Evolutionary conservation across 2,113 vertebrate genomes (phyloP).

Genomic region (Sisor rabdophorus): DNA sequence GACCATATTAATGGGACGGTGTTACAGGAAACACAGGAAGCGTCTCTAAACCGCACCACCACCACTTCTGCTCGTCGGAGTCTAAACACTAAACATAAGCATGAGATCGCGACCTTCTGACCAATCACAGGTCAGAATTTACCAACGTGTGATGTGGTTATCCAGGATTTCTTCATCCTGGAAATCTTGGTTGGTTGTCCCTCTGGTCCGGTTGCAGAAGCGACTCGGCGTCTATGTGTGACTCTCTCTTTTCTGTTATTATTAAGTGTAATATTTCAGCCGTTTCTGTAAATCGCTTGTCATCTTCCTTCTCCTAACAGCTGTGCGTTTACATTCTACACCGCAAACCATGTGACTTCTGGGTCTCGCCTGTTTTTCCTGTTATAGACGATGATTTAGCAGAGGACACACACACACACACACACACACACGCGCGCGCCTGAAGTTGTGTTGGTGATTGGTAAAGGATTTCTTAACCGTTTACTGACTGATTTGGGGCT

Average conservation of each 20-base stretch:
- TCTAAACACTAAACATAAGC: neutral
- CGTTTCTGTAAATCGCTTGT: neutral
- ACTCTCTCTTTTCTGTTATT: neutral
- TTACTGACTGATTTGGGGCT: neutral
- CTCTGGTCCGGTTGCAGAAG: too few species aligned
- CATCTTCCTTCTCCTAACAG: neutral
- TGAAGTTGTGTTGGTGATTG: neutral
- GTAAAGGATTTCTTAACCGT: neutral
- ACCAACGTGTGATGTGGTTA: neutral
- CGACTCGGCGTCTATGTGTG: too few species aligned
- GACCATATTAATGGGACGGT: neutral
- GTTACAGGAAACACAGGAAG: slow-evolving; percentile 17
- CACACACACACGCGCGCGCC: neutral
- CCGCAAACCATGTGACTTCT: neutral
- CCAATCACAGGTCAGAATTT: neutral
- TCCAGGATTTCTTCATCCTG: too few species aligned
- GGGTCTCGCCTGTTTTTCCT: neutral
- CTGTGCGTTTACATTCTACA: neutral
- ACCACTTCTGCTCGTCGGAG: neutral
- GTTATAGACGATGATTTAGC: neutral
- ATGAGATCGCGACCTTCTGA: neutral
- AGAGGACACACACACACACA: neutral
- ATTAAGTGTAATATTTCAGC: too few species aligned
- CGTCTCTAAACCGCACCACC: neutral
- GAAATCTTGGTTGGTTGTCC: neutral